Evolutionary conservation across 2,113 vertebrate genomes (phyloP), one percentile per base, ranked within the genome.

Genomic region (Periophthalmus modestus): DNA sequence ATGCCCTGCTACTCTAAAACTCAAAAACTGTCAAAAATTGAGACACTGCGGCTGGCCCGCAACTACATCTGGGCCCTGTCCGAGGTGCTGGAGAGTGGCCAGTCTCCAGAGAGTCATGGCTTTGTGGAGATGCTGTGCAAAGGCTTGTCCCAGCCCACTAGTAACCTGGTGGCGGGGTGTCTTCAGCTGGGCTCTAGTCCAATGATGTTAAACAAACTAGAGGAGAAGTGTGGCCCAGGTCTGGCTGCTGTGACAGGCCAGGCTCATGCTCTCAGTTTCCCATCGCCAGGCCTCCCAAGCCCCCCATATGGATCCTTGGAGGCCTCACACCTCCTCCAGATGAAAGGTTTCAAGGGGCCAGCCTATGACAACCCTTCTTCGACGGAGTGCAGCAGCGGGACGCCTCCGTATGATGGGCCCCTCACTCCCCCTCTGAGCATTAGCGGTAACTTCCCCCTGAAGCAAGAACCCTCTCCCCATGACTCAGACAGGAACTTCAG

Each of bases 1-100:
- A 98, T 99, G 97, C 98, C 98, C n/a, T 99, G 98, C 75, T 97
- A 97, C 88, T 98, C 98, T 77, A 99, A 99, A 73, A 99, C 97
- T 0, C 98, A 99, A 69, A 99, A 99, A 65, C 87, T 99, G 43
- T 99, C 97, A 74, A 99, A 99, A 88, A 99, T 99, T 11, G 98
- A 99, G 89, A 99, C 98, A 0, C 84, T 99, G 57, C 91, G 98
- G 67, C 87, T 99, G 50, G 98, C 98, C 4, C 95, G 94, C 82
- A 99, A 99, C 79, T 99, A 99, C 85, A 99, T 99, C 87, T 99
- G 97, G 98, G 97, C 98, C 57, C 92, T 99, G 78, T 98, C 97
- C 0, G 97, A 99, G 89, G 96, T 98, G 36, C 92, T 99, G 4
- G 97, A 98, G 79, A 96, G 73, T 0, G 97, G 96, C 0, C 95